Conservation (phyloP, 1,140 invertebrate species). For the Lepidurus apus region DNA sequence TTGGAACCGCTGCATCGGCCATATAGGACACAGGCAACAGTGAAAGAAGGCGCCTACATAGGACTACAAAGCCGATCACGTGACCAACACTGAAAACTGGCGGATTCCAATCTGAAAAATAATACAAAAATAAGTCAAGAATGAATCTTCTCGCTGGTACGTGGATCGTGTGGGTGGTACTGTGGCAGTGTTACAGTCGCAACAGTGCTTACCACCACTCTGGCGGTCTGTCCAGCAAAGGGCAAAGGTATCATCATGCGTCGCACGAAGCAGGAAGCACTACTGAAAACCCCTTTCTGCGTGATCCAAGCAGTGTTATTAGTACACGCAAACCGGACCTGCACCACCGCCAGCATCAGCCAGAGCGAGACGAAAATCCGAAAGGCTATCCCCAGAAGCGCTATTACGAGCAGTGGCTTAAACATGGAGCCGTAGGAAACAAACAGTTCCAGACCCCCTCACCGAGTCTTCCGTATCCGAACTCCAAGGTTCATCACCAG, state of each 20-base stretch:
- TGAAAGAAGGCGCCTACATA: too few species aligned
- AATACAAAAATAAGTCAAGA: background rate
- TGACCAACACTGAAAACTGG: background rate
- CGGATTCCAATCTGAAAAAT: too few species aligned
- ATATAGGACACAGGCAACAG: background rate
- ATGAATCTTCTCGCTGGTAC: background rate
- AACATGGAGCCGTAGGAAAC: background rate
- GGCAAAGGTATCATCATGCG: background rate
- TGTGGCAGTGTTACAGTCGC: background rate
- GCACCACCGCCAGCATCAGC: background rate
- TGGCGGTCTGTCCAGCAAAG: background rate
- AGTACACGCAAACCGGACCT: constrained; percentile 20
- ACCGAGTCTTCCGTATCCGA: background rate
- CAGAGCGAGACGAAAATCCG: constrained; percentile 2
- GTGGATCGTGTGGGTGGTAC: background rate
- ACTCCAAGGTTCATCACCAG: background rate
- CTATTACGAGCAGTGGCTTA: constrained; percentile 5
- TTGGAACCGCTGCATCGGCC: background rate
- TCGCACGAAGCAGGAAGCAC: constrained; percentile 8
- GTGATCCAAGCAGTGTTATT: constrained; percentile 5
- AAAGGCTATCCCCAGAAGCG: constrained; percentile 20
- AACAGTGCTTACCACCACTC: background rate
- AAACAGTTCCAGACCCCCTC: background rate
- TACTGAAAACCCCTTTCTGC: constrained; percentile 7
- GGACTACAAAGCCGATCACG: background rate